These are phyloP conservation scores for Parapsyche elsis DNA, from an alignment of 1,140 invertebrate genomes.

Conservation along the genomic window DNA sequence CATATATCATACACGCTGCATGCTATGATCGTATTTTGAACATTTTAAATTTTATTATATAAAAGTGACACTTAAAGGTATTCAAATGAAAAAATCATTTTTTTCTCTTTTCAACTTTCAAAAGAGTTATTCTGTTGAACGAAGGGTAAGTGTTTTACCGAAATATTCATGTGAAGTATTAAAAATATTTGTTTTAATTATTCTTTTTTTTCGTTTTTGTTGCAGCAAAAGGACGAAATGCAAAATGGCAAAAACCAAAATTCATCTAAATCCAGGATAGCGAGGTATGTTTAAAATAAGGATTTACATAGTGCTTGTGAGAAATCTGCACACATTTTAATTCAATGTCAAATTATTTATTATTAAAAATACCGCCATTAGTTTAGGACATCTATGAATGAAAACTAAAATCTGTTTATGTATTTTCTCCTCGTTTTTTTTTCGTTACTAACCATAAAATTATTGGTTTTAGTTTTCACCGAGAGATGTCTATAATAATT, in stretches of 20 bases:
- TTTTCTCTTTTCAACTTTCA: constrained; percentile 25
- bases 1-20: too few relatives aligned
- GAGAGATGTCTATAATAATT: constrained; percentile 18
- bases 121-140: constrained; percentile 8
- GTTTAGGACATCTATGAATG: neutral
- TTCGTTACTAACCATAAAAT: neutral
- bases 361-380: neutral
- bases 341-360: neutral
- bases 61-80: neutral
- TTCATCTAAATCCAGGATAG: constrained; percentile 50
- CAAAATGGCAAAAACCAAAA: constrained; percentile 49
- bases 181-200: constrained; percentile 23
- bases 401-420: neutral
- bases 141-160: neutral
- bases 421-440: neutral
- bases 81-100: constrained; percentile 36
- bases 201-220: constrained; percentile 33
- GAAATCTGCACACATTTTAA: neutral
- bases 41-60: too few relatives aligned
- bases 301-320: neutral
- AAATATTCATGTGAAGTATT: neutral
- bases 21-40: too few relatives aligned
- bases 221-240: constrained; percentile 54
- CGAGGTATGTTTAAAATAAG: neutral
- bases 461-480: neutral